Evolutionary conservation across 2,888 invertebrate species (phyloP), one percentile per base, ranked within the genome.

Genomic region (Caenorhabditis drosophilae): DNA sequence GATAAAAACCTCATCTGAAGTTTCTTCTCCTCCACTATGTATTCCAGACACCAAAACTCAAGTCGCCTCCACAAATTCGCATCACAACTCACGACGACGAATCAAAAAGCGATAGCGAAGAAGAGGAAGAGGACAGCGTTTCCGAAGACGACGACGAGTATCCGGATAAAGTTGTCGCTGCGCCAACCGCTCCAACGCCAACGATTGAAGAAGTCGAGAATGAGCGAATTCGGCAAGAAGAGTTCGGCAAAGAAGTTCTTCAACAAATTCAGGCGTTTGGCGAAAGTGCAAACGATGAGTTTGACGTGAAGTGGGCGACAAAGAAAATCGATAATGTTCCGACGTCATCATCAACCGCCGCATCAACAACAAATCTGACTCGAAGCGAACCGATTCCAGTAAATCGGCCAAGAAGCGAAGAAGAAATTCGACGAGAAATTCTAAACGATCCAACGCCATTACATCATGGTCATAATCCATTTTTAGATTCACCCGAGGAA

Each of bases 101-200:
- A 16, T 34, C 58, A 27, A 54, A 72, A 42, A 66, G 64, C 31
- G 74, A 75, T 50, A 75, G 73, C 48, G 73, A 72, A n/a, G 68
- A 71, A 36, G 75, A 70, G 36, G 68, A 71, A 36, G 75, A 70
- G 36, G 75, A 75, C 31, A 67, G 63, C 38, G 59, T 55, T 34
- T 63, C 64, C 23, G 81, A 81, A 40, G 82, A 81, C 18, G 82
- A 82, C 35, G 82, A 82, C 15, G 82, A 82, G 48, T 82, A 82
- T 58, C 79, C 78, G 11, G 82, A 80, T 66, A 67, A 69, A 51
- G 78, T 79, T 2, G 80, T 81, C 18, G 71, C 74, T 35, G 82
- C 79, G n/a, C 82, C 82, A n/a, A 69, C 73, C 2, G 80, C 75
- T 1, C 71, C 75, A n/a, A 61, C 77, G 1, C 69, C 76, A 22